Evolutionary conservation across 2,113 vertebrate species (phyloP), one percentile per base, ranked within the genome.

Genomic region (Morone saxatilis): DNA sequence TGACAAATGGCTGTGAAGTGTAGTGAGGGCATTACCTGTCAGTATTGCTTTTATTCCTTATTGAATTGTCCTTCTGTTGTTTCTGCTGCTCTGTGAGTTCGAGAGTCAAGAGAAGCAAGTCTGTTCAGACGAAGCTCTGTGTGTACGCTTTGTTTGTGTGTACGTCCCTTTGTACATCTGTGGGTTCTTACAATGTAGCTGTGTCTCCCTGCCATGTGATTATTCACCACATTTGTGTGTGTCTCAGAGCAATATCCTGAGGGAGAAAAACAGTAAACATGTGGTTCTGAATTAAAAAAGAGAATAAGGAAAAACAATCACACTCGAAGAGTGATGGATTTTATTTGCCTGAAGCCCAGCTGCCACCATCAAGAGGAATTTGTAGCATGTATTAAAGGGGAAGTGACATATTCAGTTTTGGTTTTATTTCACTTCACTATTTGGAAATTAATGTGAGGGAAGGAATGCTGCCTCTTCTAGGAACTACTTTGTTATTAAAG

Each of bases 21-120:
- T 68, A 19, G 70, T 68, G 76, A 50, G 84, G 82, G 73, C 76
- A 83, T 85, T 76, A 85, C 45, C 81, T 82, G 86, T 78, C 84
- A 86, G 51, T n/a, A 40, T 74, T 76, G 77, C 83, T 86, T 87
- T 89, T 83, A 84, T 83, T 86, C 59, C 71, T 82, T 74, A 86
- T 77, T 86, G 80, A 91, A 84, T 88, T 25, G 73, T 84, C 80
- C 83, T 54, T 51, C 63, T 83, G 72, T 82, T 85, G 62, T 74
- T 84, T 47, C 65, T 80, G 40, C 50, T 11, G 14, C 36, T 71
- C 7, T 17, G 47, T 41, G 36, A 48, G 19, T 74, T n/a, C 2
- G 68, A n/a, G 36, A 68, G 69, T 17, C 10, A 5, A 56, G 45
- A 68, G 13, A 63, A 53, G 25, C 61, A 76, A 22, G 76, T 54